A percentile compares a stretch with the other conserved stretches of the same genome.
Evolutionary conservation across 1,140 invertebrate species (phyloP).

Genomic region (Leguminivora glycinivorella): DNA sequence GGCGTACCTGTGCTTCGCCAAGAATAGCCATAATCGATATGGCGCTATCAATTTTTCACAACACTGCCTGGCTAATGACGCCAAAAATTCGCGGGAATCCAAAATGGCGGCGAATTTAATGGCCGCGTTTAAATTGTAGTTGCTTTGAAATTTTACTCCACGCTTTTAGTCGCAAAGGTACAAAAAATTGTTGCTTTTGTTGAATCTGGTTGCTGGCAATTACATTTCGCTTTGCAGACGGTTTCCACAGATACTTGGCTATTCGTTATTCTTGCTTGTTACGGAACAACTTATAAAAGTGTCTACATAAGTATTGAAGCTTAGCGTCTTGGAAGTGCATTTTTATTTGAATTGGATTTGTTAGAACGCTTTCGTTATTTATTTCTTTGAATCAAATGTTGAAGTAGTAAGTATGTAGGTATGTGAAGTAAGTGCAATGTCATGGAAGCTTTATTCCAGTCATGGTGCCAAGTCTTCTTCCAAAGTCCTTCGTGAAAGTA

Average conservation of each 20-base stretch:
- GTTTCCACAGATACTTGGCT: neutral
- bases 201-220: neutral
- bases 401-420: no score
- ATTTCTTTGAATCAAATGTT: no score
- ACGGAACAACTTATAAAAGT: neutral
- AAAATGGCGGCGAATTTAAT: conserved; percentile 12
- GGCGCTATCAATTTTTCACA: conserved; percentile 44
- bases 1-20: conserved; percentile 31
- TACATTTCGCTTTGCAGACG: neutral
- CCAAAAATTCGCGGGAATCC: conserved; percentile 24
- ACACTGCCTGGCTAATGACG: conserved; percentile 39
- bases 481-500: no score
- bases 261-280: neutral
- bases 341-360: no score
- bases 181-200: neutral
- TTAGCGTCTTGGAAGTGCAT: no score
- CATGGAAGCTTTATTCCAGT: no score
- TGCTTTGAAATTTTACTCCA: neutral
- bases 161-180: neutral
- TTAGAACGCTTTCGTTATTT: no score
- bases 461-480: no score
- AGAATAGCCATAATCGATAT: conserved; percentile 40
- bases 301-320: no score
- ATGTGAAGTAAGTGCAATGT: no score
- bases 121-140: conserved; percentile 12